Base-by-base conservation (phyloP, 2,888 invertebrate species). In the Tetragonisca angustula region DNA sequence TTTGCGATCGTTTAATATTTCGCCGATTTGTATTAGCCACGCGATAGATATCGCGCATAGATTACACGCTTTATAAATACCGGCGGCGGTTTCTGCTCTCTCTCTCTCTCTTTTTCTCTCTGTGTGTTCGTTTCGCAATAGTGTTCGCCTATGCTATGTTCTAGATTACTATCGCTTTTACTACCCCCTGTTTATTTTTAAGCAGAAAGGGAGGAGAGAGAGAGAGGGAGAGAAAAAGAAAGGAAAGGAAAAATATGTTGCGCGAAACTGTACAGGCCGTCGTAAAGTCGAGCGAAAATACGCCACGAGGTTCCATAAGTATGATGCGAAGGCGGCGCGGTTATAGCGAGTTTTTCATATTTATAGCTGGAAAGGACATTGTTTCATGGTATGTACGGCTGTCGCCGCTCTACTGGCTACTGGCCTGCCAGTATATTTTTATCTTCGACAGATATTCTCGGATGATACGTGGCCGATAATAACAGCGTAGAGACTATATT, bases 401-500 rank as follows among this genome's bases (percentile, higher is more conserved):
- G 19, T 52, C 24, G 70, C 9, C 70, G 36, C 17, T 54, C 54
- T 19, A 24, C 4, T 43, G 74, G 69, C 71, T 27, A 62, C 54
- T 81, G 82, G 15, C 82, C 76, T 59, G 19, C 43, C 54, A 59
- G 82, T 81, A 76, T 83, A 76, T 83, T 81, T 76, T 70, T 56
- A 62, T 61, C 62, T 21, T 50, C 50, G 54, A 64, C 27, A 62
- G 83, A 68, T 81, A 81, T 76, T 83, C 61, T n/a, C 19, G 71
- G 61, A 68, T 27, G 67, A 71, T 62, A 67, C 54, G 49, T 61
- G 67, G 36, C 71, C 83, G 71, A 43, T 76, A 62, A 76, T 76
- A 76, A 27, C 70, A 49, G 59, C 24, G 59, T 50, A 50, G 43
- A 27, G 75, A 65, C 32, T 59, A 43, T n/a, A 59, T 24, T 43